phyloP scores from a whole-genome alignment of 1,140 invertebrate genomes.

The Orussus abietinus region DNA sequence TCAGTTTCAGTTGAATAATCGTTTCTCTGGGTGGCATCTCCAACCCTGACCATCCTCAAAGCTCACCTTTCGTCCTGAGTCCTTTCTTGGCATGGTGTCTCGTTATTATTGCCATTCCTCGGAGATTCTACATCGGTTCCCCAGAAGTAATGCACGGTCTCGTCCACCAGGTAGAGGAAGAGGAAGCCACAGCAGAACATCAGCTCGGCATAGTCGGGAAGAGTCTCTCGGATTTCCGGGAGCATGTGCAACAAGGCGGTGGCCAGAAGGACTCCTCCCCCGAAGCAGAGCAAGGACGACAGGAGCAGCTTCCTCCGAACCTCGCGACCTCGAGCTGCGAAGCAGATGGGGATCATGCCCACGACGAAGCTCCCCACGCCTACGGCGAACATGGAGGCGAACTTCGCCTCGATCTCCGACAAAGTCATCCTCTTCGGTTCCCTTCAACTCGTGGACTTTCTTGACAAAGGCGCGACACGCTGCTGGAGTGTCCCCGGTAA shows the following conservation, averaged over 20 bases:
- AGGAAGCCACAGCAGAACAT: conserved; percentile 75
- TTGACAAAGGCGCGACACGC: neutral
- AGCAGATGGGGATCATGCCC: conserved; percentile 64
- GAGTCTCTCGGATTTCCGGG: conserved; percentile 66
- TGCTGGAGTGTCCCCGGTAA: conserved; percentile 4
- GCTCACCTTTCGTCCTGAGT: too few relatives aligned
- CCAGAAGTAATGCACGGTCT: conserved; percentile 65
- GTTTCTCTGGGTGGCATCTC: too few relatives aligned
- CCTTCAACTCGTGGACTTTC: neutral
- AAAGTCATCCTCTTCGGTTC: conserved; percentile 10
- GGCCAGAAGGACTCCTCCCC: conserved; percentile 78
- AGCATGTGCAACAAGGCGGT: conserved; percentile 80
- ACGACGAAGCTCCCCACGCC: conserved; percentile 65
- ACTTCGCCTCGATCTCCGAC: conserved; percentile 56
- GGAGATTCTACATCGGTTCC: conserved; percentile 35
- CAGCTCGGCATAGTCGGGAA: conserved; percentile 63
- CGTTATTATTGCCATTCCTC: too few relatives aligned
- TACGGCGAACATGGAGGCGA: conserved; percentile 65
- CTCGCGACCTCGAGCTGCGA: conserved; percentile 55
- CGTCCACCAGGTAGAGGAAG: conserved; percentile 74
- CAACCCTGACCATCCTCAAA: too few relatives aligned
- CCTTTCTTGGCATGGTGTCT: too few relatives aligned
- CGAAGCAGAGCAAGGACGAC: conserved; percentile 72
- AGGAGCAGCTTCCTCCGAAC: conserved; percentile 55
- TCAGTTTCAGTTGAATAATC: neutral